phyloP scores from a whole-genome alignment of 2,797 vertebrate species.

The Ptychobarbus kaznakovi region DNA sequence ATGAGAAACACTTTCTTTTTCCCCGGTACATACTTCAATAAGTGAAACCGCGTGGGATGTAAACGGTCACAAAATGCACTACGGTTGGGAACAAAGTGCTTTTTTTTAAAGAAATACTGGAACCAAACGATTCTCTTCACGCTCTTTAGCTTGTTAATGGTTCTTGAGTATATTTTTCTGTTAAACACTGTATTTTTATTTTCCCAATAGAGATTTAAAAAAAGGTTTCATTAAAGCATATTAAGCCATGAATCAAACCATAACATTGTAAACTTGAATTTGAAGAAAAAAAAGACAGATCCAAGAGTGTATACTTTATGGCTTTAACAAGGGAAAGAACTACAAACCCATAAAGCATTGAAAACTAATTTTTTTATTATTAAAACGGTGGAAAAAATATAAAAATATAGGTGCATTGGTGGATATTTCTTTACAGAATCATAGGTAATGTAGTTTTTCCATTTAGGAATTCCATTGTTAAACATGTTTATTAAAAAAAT shows the following conservation, averaged over 20 bases:
- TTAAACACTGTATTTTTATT: neutral
- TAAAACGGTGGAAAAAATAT: neutral
- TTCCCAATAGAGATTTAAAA: neutral
- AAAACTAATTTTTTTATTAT: neutral
- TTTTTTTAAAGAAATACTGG: neutral
- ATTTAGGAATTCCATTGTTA: neutral
- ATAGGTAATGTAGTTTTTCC: neutral
- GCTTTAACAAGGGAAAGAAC: neutral
- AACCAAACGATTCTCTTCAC: neutral
- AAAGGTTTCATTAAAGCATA: neutral
- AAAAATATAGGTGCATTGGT: neutral
- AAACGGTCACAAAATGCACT: neutral
- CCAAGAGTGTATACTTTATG: neutral
- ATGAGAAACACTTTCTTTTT: conserved; percentile 21
- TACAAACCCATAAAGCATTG: neutral
- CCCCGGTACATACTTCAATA: conserved; percentile 4
- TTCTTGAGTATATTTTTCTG: neutral
- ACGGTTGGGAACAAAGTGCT: neutral
- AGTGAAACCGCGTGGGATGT: neutral
- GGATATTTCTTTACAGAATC: neutral
- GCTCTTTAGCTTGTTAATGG: neutral
- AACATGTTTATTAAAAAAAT: neutral
- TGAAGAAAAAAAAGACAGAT: neutral
- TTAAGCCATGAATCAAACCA: neutral
- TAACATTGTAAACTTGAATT: neutral